A percentile compares a stretch with the other conserved stretches of the same genome.
Evolutionary conservation across 2,888 invertebrate genomes (phyloP).

Genomic region (Hyposoter dolosus): DNA sequence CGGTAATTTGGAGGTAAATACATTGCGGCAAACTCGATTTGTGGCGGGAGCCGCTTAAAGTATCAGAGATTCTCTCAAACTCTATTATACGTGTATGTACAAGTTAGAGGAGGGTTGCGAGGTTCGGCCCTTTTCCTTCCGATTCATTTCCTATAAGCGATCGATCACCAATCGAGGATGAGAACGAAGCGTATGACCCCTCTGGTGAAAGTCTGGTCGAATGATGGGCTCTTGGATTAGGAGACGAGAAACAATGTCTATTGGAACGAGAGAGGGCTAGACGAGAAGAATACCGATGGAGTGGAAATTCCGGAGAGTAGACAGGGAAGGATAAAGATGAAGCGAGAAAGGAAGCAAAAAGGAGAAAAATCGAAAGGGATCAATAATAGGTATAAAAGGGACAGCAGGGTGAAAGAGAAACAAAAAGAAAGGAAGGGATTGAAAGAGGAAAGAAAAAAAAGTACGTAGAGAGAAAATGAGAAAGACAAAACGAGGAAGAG

Average conservation of each 20-base stretch:
- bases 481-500: neutral
- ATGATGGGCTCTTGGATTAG: slow-evolving; percentile 3
- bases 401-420: neutral
- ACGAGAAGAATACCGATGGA: neutral
- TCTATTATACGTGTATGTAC: slow-evolving; percentile 1
- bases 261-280: neutral
- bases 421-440: neutral
- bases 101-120: slow-evolving; percentile 27
- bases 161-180: slow-evolving; percentile 47
- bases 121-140: slow-evolving; percentile 36
- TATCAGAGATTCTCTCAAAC: slow-evolving; percentile 11
- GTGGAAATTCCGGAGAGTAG: neutral
- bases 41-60: neutral
- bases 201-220: slow-evolving; percentile 36
- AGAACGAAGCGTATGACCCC: slow-evolving; percentile 34
- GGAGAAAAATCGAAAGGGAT: neutral
- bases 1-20: slow-evolving; percentile 21
- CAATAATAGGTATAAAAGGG: neutral
- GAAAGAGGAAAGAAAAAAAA: neutral
- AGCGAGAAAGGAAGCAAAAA: neutral
- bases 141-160: slow-evolving; percentile 55
- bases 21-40: slow-evolving; percentile 41
- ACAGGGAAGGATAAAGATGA: neutral
- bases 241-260: slow-evolving; percentile 20
- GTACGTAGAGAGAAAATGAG: neutral